Conservation (phyloP, 30 jellyfish, hydroid and myxozoan genomes). For the Aurelia coerulea region DNA sequence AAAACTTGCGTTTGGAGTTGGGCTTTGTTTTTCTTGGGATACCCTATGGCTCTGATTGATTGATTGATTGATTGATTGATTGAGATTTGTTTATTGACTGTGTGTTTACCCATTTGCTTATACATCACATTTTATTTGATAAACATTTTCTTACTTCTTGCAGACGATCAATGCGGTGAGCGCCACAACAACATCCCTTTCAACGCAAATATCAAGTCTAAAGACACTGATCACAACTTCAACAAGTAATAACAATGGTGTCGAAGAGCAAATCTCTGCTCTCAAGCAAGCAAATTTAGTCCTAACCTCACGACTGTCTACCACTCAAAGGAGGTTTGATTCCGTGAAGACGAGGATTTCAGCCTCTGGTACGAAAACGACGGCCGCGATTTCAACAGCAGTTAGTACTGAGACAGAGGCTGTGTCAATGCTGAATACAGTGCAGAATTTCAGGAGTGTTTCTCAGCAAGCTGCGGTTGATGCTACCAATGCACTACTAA, state of each 20-base stretch:
- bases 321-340: constrained; percentile 74
- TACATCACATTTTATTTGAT: no score
- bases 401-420: constrained; percentile 74
- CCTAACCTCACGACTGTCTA: constrained; percentile 62
- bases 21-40: no score
- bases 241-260: constrained; percentile 74
- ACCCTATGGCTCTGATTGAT: no score
- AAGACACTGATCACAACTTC: constrained; percentile 44
- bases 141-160: neutral
- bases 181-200: constrained; percentile 55
- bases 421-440: constrained; percentile 75
- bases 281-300: constrained; percentile 70
- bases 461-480: constrained; percentile 92
- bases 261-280: constrained; percentile 84
- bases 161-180: constrained; percentile 34
- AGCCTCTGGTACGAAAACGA: constrained; percentile 49
- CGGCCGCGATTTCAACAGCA: constrained; percentile 66
- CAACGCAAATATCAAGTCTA: constrained; percentile 33
- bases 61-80: no score
- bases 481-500: constrained; percentile 75
- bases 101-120: no score
- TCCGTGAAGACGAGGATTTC: constrained; percentile 46
- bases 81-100: no score
- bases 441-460: constrained; percentile 76
- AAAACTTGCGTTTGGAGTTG: no score